Base-by-base conservation (phyloP, 1,140 invertebrate species). In the Megathymus violae region DNA sequence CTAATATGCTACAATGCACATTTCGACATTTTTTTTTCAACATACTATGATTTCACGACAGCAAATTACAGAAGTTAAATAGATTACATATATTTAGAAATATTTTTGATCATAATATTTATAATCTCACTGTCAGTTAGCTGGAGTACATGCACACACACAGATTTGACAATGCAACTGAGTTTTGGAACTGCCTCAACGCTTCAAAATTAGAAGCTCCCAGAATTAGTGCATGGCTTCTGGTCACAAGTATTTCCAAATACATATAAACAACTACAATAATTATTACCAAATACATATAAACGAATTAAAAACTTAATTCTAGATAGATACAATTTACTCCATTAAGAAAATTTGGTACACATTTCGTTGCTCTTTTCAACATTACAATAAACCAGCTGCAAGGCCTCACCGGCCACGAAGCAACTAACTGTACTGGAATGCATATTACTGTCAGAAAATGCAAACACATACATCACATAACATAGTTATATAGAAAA, bases 291-390 rank as follows among this genome's bases (percentile, higher is more conserved):
- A 36, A 58, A 58, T 58, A 58, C 41, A 58, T 10, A 58, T 58
- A 69, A 74, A 71, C 67, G 60, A 74, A 66, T 62, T 69, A 68
- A 71, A 62, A 85, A 83, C 83, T 86, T 86, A 87, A 71, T 14
- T 48, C 80, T 89, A 89, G 41, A 77, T 86, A 89, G 76, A 74
- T 85, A 88, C 75, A 86, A 82, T 62, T 81, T 78, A 88, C 88
- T 76, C 79, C 69, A 74, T 83, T 78, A 78, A 76, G 64, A 85
- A 75, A 89, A 86, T 90, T 89, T 90, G 88, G 88, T 90, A 88
- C 84, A 86, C 78, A 85, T 90, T 56, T 90, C 88, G 88, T 90
- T 90, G 88, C 85, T 88, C 82, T 77, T 82, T 84, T 84, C 80
- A 75, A 77, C 67, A 72, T 79, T 69, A 73, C 73, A 80, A 76